Conservation (phyloP, 2,797 vertebrate genomes). For the Aphelocoma californica region DNA sequence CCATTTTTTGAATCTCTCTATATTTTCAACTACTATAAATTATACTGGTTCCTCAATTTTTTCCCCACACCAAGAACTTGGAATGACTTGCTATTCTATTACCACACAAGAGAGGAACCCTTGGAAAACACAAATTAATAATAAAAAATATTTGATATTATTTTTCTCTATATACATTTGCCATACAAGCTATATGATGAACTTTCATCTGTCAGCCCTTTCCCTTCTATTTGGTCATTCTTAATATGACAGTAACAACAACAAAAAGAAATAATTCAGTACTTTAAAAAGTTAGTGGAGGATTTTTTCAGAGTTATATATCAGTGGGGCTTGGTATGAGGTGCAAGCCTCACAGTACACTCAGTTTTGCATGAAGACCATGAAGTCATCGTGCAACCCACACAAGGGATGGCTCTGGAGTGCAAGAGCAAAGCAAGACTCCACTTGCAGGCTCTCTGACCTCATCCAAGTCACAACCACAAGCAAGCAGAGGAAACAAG, state of each 20-base stretch:
- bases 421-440: not conserved
- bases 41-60: not conserved
- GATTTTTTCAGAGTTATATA: not conserved
- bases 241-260: not conserved
- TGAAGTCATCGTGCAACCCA: fast-evolving
- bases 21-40: not conserved
- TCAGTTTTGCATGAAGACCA: not conserved
- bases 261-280: not conserved
- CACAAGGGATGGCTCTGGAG: not conserved
- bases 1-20: not conserved
- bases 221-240: not conserved
- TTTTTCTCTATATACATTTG: not conserved
- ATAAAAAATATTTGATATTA: no score
- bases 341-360: fast-evolving
- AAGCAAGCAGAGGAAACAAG: not conserved
- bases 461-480: not conserved
- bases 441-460: not conserved
- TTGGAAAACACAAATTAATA: not conserved
- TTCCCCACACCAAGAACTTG: not conserved
- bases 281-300: not conserved
- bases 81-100: not conserved
- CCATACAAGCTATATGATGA: fast-evolving
- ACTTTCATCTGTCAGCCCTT: not conserved
- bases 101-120: not conserved
- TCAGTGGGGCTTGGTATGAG: not conserved